Conservation (phyloP, 2,113 vertebrate genomes). For the Gambusia holbrooki region DNA sequence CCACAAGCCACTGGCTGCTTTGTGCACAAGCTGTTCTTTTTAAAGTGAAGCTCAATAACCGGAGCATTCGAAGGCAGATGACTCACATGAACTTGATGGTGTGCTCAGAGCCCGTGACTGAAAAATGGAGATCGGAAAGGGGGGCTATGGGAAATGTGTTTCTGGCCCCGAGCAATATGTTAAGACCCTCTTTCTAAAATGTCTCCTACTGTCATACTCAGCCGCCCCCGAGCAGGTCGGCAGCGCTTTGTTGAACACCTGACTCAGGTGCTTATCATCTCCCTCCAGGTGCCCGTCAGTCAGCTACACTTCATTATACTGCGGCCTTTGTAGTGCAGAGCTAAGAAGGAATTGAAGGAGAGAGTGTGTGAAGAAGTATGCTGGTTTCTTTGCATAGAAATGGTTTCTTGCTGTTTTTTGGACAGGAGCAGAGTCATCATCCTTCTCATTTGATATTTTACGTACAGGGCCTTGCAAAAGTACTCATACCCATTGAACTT, state of each 20-base stretch:
- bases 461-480: not conserved
- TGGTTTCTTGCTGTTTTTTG: conserved; percentile 3
- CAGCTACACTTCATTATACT: conserved; percentile 53
- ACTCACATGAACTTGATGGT: conserved; percentile 56
- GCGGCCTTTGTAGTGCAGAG: conserved; percentile 37
- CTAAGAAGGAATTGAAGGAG: conserved; percentile 4
- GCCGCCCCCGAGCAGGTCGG: conserved; percentile 36
- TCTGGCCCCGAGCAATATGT: conserved; percentile 42
- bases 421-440: conserved; percentile 4
- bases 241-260: conserved; percentile 37
- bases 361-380: not conserved
- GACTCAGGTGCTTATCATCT: conserved; percentile 57
- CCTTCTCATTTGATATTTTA: not conserved
- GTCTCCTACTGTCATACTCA: conserved; percentile 28
- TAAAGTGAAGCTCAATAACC: conserved; percentile 37
- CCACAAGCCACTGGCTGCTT: conserved; percentile 16
- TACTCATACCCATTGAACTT: not conserved
- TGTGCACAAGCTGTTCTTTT: conserved; percentile 42
- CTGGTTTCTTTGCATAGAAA: not conserved
- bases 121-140: conserved; percentile 48
- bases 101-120: conserved; percentile 46
- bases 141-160: conserved; percentile 50
- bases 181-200: conserved; percentile 41
- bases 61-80: conserved; percentile 53
- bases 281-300: conserved; percentile 65